These are phyloP conservation scores for Ia io DNA, from an alignment of 2,113 vertebrate species.

Conservation along the genomic window DNA sequence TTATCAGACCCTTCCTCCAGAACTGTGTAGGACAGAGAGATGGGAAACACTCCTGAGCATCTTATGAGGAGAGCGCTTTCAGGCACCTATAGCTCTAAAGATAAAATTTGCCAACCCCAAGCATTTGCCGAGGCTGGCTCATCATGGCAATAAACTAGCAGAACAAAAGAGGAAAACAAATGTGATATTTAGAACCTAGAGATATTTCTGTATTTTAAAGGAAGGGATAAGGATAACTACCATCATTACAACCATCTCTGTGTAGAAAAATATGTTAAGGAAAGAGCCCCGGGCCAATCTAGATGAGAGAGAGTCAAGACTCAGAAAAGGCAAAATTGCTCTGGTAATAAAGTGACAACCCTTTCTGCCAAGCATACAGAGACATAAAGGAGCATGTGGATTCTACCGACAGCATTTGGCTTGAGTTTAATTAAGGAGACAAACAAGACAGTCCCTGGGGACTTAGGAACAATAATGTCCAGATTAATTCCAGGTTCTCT, in stretches of 20 bases:
- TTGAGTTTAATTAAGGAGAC: not conserved
- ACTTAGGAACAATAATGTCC: not conserved
- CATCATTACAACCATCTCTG: not conserved
- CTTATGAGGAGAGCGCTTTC: not conserved
- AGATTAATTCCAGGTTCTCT: not conserved
- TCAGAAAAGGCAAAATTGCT: not conserved
- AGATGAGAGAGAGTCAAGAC: not conserved
- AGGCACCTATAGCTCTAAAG: not conserved
- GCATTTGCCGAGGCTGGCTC: not conserved
- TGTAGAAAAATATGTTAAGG: not conserved
- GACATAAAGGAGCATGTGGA: not conserved
- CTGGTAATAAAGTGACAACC: not conserved
- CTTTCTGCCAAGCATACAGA: not conserved
- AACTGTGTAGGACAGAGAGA: not conserved
- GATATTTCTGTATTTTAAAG: not conserved
- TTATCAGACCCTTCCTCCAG: not conserved
- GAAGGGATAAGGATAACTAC: not conserved
- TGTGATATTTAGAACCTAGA: not conserved
- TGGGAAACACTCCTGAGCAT: not conserved
- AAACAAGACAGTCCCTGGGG: not conserved
- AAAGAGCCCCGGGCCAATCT: not conserved
- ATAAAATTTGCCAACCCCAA: not conserved
- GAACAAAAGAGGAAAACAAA: slow-evolving; percentile 2
- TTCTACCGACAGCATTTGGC: not conserved
- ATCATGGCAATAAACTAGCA: not conserved